These are phyloP conservation scores for Phaonia tiefii DNA, from an alignment of 2,888 invertebrate genomes.

Conservation along the genomic window DNA sequence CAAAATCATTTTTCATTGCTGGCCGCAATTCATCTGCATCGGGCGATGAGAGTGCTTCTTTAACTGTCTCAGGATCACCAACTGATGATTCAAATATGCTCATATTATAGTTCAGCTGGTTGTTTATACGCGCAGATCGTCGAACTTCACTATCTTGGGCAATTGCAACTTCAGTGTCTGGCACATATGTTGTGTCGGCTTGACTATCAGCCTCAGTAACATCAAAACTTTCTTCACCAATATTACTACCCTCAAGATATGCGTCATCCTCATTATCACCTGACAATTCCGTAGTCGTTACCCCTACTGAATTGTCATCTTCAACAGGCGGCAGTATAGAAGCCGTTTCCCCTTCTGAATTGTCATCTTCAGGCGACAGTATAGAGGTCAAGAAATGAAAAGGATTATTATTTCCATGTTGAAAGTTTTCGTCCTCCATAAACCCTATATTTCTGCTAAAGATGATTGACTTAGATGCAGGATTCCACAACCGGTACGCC, in stretches of 20 bases:
- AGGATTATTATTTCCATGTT: neutral
- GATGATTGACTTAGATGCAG: conserved; percentile 47
- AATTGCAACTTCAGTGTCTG: too few relatives aligned
- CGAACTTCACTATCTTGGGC: too few relatives aligned
- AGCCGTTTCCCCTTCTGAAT: conserved; percentile 19
- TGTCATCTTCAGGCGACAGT: conserved; percentile 21
- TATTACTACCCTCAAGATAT: too few relatives aligned
- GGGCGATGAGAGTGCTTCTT: conserved; percentile 46
- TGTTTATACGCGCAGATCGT: neutral
- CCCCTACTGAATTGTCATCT: too few relatives aligned
- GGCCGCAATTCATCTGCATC: conserved; percentile 35
- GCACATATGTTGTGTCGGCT: too few relatives aligned
- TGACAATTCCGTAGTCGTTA: too few relatives aligned
- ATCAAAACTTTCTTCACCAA: too few relatives aligned
- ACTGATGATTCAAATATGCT: conserved; percentile 27
- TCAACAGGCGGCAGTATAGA: conserved; percentile 29
- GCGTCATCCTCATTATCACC: too few relatives aligned
- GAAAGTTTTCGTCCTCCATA: conserved; percentile 53
- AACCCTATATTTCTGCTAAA: conserved; percentile 61
- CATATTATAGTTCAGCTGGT: conserved; percentile 1
- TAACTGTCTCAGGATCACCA: conserved; percentile 39
- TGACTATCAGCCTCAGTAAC: too few relatives aligned
- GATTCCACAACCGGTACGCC: conserved; percentile 41
- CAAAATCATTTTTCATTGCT: conserved; percentile 31
- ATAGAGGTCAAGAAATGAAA: too few relatives aligned